A percentile compares a stretch with the other conserved stretches of the same genome.
Conservation (phyloP, 2,888 invertebrate species). For the Heliothis peltigera region DNA sequence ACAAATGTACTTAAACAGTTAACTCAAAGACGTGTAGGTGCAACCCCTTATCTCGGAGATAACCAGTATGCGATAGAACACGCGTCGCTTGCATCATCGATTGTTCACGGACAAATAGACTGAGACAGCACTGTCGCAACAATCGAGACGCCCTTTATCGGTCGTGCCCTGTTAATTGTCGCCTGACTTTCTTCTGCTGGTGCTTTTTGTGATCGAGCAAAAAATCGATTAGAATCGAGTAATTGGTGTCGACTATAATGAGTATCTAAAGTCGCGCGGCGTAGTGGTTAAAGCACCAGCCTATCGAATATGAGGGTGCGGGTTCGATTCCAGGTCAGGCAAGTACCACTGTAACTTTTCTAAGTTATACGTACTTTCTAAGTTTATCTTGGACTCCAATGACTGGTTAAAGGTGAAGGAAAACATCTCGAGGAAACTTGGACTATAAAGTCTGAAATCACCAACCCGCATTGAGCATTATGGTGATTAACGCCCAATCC, state of each 20-base stretch:
- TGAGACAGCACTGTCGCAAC: slow-evolving; percentile 71
- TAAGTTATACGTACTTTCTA: no score
- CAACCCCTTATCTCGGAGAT: slow-evolving; percentile 48
- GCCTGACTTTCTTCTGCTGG: slow-evolving; percentile 27
- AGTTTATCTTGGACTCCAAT: no score
- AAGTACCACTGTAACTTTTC: no score
- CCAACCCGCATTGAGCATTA: no score
- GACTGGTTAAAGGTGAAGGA: no score
- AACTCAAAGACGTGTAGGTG: slow-evolving; percentile 30
- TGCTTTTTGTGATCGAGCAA: not conserved
- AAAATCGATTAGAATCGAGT: not conserved
- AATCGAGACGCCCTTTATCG: slow-evolving; percentile 50
- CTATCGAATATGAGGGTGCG: no score
- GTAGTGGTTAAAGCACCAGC: no score
- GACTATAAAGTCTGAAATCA: no score
- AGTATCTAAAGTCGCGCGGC: no score
- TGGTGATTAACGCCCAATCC: no score
- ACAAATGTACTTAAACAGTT: not conserved
- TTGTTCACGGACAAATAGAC: slow-evolving; percentile 75
- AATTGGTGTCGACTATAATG: not conserved
- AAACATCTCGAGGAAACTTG: no score
- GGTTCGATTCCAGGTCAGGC: no score
- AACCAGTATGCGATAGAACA: slow-evolving; percentile 62
- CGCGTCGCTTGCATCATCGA: slow-evolving; percentile 69
- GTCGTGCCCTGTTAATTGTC: slow-evolving; percentile 50